These are phyloP conservation scores for Leptopilina boulardi DNA, from an alignment of 1,140 invertebrate species.

Conservation along the genomic window DNA sequence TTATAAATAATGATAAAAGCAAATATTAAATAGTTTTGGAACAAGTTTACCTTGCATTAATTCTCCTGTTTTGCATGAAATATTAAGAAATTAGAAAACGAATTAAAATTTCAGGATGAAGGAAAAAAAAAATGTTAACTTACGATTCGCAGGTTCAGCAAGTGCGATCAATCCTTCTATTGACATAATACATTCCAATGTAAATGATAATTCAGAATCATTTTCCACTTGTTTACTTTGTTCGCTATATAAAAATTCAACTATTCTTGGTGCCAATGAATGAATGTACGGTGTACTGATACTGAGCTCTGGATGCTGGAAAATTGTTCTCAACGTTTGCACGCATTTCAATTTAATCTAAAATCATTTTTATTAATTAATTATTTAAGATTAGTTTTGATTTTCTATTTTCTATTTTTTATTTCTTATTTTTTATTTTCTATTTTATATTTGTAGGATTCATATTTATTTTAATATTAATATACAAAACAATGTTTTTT, in stretches of 20 bases:
- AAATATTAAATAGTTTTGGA: neutral
- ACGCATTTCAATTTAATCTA: conserved; percentile 87
- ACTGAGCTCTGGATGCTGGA: conserved; percentile 82
- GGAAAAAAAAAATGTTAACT: conserved; percentile 68
- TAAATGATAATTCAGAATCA: conserved; percentile 80
- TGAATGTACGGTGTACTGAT: conserved; percentile 89
- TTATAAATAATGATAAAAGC: too few species aligned
- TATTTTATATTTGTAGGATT: too few species aligned
- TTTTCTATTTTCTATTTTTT: too few species aligned
- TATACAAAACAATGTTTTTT: neutral
- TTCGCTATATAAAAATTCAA: conserved; percentile 83
- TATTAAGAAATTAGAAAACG: conserved; percentile 43
- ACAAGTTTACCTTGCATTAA: conserved; percentile 75
- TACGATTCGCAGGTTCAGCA: conserved; percentile 87
- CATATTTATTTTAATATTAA: too few species aligned
- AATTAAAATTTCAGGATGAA: conserved; percentile 29
- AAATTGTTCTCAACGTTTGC: conserved; percentile 86
- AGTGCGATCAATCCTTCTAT: conserved; percentile 85
- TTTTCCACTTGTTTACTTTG: conserved; percentile 77
- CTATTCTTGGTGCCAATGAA: conserved; percentile 84
- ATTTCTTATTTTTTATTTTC: too few species aligned
- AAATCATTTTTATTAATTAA: conserved; percentile 46
- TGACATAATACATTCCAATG: conserved; percentile 82
- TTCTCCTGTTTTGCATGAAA: conserved; percentile 76
- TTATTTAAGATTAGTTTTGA: too few species aligned